Percentiles rank a stretch among this genome's conserved stretches.
Evolutionary conservation across 2,888 invertebrate species (phyloP).

Genomic region (Drosophila hamatofila): DNA sequence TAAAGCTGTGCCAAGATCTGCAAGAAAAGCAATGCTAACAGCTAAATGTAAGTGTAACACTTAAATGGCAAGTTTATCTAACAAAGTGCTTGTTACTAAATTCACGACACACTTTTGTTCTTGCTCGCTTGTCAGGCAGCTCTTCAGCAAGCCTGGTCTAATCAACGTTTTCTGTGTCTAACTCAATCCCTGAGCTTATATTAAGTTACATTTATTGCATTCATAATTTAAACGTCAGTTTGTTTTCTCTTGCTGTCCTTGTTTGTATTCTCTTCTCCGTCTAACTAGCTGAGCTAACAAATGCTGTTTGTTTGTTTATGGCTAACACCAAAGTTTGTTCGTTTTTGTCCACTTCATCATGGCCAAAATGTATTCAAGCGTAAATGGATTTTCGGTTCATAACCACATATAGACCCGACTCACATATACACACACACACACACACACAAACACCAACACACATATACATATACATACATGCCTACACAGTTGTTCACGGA

Average conservation of each 20-base stretch:
- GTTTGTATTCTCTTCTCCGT: background rate
- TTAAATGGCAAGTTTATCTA: conserved; percentile 67
- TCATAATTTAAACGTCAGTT: conserved; percentile 60
- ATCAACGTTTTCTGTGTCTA: conserved; percentile 51
- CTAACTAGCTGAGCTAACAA: conserved; percentile 26
- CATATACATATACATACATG: conserved; percentile 3
- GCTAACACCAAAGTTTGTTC: conserved; percentile 44
- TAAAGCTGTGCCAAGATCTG: conserved; percentile 17
- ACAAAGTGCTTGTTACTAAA: conserved; percentile 65
- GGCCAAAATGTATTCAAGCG: conserved; percentile 60
- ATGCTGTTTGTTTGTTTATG: conserved; percentile 45
- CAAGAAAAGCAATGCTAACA: conserved; percentile 25
- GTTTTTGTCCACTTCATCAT: conserved; percentile 56
- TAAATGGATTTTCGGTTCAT: conserved; percentile 75
- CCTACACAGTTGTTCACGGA: conserved; percentile 17
- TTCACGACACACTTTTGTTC: conserved; percentile 24
- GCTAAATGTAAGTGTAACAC: conserved; percentile 37
- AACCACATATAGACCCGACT: conserved; percentile 41
- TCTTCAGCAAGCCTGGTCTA: conserved; percentile 20
- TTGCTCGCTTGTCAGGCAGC: background rate
- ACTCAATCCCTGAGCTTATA: conserved; percentile 48
- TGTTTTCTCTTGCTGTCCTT: background rate
- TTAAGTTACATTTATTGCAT: conserved; percentile 62
- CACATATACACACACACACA: conserved; percentile 5
- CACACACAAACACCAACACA: background rate